These are phyloP conservation scores for Acipenser oxyrinchus DNA, from an alignment of 2,797 vertebrate species.

Conservation along the genomic window DNA sequence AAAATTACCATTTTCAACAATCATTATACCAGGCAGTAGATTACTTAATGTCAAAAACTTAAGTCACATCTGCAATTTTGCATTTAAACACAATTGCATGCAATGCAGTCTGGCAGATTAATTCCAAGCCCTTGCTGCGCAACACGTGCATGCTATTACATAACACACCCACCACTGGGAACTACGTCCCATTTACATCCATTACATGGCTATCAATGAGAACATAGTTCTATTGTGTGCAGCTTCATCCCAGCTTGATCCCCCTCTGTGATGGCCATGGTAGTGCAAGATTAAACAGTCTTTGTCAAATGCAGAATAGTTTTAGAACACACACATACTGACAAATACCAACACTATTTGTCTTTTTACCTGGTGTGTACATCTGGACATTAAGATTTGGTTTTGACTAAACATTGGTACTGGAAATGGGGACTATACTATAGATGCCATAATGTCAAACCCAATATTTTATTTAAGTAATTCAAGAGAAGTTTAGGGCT, in stretches of 20 bases:
- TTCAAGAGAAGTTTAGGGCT: no score
- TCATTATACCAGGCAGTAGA: no score
- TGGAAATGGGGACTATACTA: slow-evolving; percentile 26
- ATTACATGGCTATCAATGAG: slow-evolving; percentile 3
- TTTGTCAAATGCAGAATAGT: slow-evolving; percentile 10
- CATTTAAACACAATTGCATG: no score
- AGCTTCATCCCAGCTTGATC: background rate
- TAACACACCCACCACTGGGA: background rate
- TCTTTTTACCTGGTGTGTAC: slow-evolving; percentile 40
- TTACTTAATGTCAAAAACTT: no score
- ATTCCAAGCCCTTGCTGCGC: background rate
- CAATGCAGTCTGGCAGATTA: background rate
- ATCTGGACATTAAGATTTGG: slow-evolving; percentile 43
- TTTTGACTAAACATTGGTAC: slow-evolving; percentile 24
- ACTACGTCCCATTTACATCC: slow-evolving; percentile 7
- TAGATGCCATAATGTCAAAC: background rate
- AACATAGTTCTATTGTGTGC: slow-evolving; percentile 2
- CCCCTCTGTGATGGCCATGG: slow-evolving; percentile 5
- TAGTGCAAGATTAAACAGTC: background rate
- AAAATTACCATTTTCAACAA: no score
- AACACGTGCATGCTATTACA: slow-evolving; percentile 10
- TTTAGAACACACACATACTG: slow-evolving; percentile 27
- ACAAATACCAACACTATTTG: slow-evolving; percentile 26
- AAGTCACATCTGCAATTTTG: no score
- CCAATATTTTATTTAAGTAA: no score